A percentile compares a stretch with the other conserved stretches of the same genome.
Conservation (phyloP, 2,113 vertebrate genomes). For the Falcunculus frontatus region DNA sequence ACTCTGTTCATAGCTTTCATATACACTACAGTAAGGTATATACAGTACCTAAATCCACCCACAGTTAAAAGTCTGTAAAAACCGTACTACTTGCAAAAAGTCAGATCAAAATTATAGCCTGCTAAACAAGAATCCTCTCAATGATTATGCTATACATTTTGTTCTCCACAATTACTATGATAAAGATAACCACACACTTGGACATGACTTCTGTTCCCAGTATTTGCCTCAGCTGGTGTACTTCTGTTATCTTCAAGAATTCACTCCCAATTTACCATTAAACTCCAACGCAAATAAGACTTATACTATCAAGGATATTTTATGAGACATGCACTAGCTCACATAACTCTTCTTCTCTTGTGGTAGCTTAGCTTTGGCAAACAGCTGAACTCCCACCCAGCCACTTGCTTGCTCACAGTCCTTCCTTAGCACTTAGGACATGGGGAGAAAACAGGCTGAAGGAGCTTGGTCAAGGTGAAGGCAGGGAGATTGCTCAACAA, state of each 20-base stretch:
- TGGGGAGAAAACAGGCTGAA: accelerated
- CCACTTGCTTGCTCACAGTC: accelerated
- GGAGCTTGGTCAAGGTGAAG: not conserved
- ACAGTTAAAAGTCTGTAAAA: not conserved
- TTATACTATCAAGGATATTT: not conserved
- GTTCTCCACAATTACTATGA: not conserved
- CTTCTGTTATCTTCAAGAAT: not conserved
- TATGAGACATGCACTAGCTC: not conserved
- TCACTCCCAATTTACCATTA: not conserved
- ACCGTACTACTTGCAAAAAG: not conserved
- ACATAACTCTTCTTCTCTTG: not conserved
- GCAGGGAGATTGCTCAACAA: not conserved
- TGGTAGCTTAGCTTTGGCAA: not conserved
- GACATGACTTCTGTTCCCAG: not conserved
- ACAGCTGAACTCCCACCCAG: not conserved
- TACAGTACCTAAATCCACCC: not conserved
- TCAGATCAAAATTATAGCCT: not conserved
- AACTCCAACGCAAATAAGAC: not conserved
- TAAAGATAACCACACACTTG: not conserved
- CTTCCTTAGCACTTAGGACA: not conserved
- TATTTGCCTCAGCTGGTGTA: not conserved
- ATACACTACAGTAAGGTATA: not conserved
- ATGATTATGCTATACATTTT: not conserved
- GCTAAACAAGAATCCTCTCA: not conserved
- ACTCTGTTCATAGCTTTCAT: not conserved